These are phyloP conservation scores for Coptotermes formosanus DNA, from an alignment of 1,140 invertebrate species.

Conservation along the genomic window DNA sequence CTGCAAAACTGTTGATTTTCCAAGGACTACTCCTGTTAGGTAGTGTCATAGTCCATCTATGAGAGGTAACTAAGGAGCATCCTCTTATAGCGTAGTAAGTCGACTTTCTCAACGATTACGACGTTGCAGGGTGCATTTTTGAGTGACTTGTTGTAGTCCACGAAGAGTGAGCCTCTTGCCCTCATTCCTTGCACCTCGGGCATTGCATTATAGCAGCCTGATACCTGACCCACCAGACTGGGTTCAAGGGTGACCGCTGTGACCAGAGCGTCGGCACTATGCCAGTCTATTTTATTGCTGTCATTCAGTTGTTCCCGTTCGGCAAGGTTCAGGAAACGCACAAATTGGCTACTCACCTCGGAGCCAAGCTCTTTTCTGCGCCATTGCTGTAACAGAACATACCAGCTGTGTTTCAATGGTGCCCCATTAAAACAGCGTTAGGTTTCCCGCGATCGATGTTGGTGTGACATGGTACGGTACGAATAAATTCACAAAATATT, in stretches of 20 bases:
- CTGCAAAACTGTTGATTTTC: too few species aligned
- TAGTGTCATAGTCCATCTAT: too few species aligned
- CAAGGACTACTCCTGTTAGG: too few species aligned
- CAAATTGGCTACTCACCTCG: neutral
- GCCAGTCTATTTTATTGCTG: neutral
- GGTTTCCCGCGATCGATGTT: too few species aligned
- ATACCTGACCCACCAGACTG: neutral
- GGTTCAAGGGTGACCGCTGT: neutral
- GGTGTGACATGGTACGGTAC: too few species aligned
- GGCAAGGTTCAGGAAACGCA: neutral
- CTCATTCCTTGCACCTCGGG: neutral
- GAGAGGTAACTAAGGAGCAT: neutral
- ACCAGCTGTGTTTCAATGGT: too few species aligned
- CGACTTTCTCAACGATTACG: neutral
- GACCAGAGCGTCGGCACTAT: neutral
- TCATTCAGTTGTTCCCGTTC: neutral
- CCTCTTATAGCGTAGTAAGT: neutral
- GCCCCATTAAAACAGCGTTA: too few species aligned
- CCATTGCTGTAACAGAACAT: neutral
- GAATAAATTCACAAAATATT: too few species aligned
- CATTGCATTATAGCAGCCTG: neutral
- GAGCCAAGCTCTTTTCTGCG: neutral
- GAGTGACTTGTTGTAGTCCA: neutral
- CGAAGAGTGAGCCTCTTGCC: neutral
- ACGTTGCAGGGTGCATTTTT: neutral